Evolutionary conservation across 2,113 vertebrate species (phyloP), one percentile per base, ranked within the genome.

Genomic region (Hyperopisus bebe): DNA sequence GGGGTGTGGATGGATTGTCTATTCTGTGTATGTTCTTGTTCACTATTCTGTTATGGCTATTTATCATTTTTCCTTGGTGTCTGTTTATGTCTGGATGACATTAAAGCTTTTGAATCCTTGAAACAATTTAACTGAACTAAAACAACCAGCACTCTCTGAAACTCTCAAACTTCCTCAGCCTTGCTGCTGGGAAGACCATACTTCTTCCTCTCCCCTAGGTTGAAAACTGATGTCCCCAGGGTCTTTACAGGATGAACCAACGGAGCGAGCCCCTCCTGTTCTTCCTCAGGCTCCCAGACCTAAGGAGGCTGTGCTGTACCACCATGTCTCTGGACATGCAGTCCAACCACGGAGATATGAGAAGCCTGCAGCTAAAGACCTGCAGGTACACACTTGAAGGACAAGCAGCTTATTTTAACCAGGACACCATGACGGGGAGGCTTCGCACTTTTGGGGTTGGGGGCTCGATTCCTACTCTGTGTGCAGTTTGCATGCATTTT

Each of bases 321-420:
- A 95, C 92, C 8, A 31, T 98, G 90, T 94, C 87, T 2, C 44
- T 97, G 89, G 93, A 88, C 83, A 89, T 90, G 86, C 91, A 50
- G 3, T 31, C 93, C 58, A 88, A 91, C 0, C 94, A 94, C 42
- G 46, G 91, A 35, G 96, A 96, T 35, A 89, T 89, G 27, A 95
- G 97, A 91, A 97, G 90, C 90, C 91, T 24, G 24, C 97, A 98
- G 93, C 91, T 97, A 83, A 96, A 95, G 90, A 95, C 93, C 86
- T 97, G 97, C 97, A 97, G 97, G 97, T 98, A 93, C 94, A 17
- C 74, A 44, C 5, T n/a, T 89, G 39, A 66, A 51, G 48, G 50
- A 46, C n/a, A 66, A 35, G 8, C 35, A 80, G 13, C 74, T 80
- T 17, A 13, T 82, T n/a, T 66, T 66, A 24, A 17, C 21, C 24